Conservation (phyloP, 2,888 invertebrate species). For the Orgyia antiqua region DNA sequence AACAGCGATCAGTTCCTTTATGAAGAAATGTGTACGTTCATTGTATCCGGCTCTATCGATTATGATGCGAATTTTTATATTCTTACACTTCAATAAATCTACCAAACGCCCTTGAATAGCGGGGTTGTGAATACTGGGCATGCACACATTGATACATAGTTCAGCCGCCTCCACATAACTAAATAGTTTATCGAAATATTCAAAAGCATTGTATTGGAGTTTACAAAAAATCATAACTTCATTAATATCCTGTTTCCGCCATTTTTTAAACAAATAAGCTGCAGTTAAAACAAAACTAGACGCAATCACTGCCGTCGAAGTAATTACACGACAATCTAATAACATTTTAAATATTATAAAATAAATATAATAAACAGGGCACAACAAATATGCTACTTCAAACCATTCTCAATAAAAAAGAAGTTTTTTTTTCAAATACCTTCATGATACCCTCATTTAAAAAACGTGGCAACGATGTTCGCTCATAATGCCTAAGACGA, state of each 20-base stretch:
- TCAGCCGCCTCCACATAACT: slow-evolving; percentile 63
- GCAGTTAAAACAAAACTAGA: slow-evolving; percentile 63
- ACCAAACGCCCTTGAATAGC: slow-evolving; percentile 65
- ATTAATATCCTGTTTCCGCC: slow-evolving; percentile 48
- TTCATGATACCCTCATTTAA: too few relatives aligned
- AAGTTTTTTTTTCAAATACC: too few relatives aligned
- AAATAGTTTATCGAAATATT: slow-evolving; percentile 66
- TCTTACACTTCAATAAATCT: slow-evolving; percentile 49
- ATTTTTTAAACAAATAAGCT: slow-evolving; percentile 62
- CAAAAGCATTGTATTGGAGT: slow-evolving; percentile 62
- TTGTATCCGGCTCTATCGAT: slow-evolving; percentile 62
- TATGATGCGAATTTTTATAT: slow-evolving; percentile 56
- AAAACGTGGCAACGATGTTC: too few relatives aligned
- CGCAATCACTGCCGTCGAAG: slow-evolving; percentile 60
- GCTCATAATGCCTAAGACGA: too few relatives aligned
- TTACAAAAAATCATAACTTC: slow-evolving; percentile 75
- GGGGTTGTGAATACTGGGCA: slow-evolving; percentile 69
- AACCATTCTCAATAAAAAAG: too few relatives aligned
- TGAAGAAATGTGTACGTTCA: slow-evolving; percentile 55
- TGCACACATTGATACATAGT: slow-evolving; percentile 57
- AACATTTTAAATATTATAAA: too few relatives aligned
- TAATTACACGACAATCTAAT: slow-evolving; percentile 53
- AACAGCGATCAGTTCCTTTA: slow-evolving; percentile 59
- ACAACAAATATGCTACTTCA: too few relatives aligned
- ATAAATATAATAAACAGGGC: too few relatives aligned